Evolutionary conservation across 2,113 vertebrate genomes (phyloP).

Genomic region (Sialia sialis): DNA sequence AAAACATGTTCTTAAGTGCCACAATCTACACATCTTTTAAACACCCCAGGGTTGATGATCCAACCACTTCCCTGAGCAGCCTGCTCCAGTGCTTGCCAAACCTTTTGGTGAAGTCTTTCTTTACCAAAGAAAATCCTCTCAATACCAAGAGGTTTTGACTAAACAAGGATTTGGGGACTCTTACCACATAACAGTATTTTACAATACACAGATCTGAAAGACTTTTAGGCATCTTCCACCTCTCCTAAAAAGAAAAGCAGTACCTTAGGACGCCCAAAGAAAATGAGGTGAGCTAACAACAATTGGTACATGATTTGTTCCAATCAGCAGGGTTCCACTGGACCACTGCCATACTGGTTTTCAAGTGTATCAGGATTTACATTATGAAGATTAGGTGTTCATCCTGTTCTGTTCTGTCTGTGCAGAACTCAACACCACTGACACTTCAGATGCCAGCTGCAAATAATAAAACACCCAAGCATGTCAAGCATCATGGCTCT

Average conservation of each 20-base stretch:
- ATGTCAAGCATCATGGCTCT: conserved; percentile 51
- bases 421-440: neutral
- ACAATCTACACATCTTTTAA: neutral
- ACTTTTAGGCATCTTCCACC: neutral
- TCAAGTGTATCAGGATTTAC: neutral
- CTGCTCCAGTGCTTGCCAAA: neutral
- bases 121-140: neutral
- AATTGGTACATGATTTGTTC: neutral
- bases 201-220: neutral
- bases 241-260: neutral
- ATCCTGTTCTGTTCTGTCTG: neutral
- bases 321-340: neutral
- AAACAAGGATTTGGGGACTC: neutral
- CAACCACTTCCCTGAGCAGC: neutral
- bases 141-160: neutral
- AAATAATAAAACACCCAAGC: neutral
- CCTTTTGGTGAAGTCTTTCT: neutral
- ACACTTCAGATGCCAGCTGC: neutral
- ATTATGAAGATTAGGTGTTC: neutral
- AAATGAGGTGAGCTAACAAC: neutral
- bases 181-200: neutral
- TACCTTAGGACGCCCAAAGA: neutral
- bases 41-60: neutral
- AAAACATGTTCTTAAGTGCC: neutral
- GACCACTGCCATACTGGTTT: neutral